A percentile compares a stretch with the other conserved stretches of the same genome.
Evolutionary conservation across 2,113 vertebrate genomes (phyloP).

Genomic region (human (Homo sapiens)): DNA sequence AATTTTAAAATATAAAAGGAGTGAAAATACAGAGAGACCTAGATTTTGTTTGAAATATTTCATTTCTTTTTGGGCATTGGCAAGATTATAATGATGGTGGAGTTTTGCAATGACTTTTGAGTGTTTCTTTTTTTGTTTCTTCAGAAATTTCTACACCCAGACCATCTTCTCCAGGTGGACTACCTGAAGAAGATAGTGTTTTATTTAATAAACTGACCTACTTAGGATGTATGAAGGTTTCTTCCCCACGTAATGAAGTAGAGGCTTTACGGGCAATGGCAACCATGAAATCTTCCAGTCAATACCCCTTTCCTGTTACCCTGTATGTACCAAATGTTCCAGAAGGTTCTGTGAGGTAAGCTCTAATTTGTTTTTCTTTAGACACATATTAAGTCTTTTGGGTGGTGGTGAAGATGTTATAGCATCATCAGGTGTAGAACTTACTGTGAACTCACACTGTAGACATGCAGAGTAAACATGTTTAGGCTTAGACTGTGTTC

Average conservation of each 20-base stretch:
- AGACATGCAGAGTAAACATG: neutral
- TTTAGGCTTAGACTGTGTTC: neutral
- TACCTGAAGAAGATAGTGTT: slow-evolving; percentile 94
- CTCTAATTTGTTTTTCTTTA: neutral
- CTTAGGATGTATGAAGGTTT: slow-evolving; percentile 95
- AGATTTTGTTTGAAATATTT: slow-evolving; percentile 55
- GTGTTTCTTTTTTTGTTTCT: slow-evolving; percentile 34
- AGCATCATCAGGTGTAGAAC: neutral
- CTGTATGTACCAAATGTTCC: slow-evolving; percentile 95
- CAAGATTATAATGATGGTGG: neutral
- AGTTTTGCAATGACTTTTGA: slow-evolving; percentile 32
- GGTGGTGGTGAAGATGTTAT: neutral
- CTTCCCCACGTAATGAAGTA: slow-evolving; percentile 92
- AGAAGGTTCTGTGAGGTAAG: slow-evolving; percentile 96
- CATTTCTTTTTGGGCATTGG: neutral
- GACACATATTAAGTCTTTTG: neutral
- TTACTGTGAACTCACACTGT: slow-evolving; percentile 6
- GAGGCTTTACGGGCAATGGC: slow-evolving; percentile 95
- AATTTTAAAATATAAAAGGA: neutral
- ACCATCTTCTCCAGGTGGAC: slow-evolving; percentile 72
- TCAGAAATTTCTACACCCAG: slow-evolving; percentile 81
- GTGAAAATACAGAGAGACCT: neutral
- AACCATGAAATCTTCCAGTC: slow-evolving; percentile 89
- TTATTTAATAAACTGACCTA: slow-evolving; percentile 97
- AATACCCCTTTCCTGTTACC: slow-evolving; percentile 90